These are phyloP conservation scores for Macrophya annulata DNA, from an alignment of 2,888 invertebrate species.

Conservation along the genomic window DNA sequence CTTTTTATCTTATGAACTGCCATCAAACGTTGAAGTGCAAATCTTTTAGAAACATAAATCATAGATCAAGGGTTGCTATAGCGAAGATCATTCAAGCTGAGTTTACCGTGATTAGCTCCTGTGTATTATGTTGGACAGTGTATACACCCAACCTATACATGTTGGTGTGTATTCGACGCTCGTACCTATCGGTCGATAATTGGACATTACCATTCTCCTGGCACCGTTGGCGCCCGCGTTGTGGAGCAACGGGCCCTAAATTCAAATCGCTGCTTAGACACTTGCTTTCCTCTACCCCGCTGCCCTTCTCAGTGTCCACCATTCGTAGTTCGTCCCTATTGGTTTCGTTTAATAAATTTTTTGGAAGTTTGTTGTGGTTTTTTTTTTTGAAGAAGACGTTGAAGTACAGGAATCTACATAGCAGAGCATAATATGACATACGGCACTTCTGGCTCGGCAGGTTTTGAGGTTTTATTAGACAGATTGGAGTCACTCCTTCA, in stretches of 20 bases:
- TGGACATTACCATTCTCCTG: constrained; percentile 64
- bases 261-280: constrained; percentile 59
- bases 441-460: not conserved
- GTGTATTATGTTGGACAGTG: not conserved
- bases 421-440: not conserved
- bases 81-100: not conserved
- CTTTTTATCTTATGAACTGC: not conserved
- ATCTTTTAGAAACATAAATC: not conserved
- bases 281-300: not conserved
- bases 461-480: not conserved
- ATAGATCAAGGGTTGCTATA: not conserved
- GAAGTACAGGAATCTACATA: not conserved
- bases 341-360: not conserved
- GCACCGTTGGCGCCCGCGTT: constrained; percentile 40
- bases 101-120: not conserved
- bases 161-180: not conserved
- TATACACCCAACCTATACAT: not conserved
- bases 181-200: constrained; percentile 56
- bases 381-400: not conserved
- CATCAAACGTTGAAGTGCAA: not conserved
- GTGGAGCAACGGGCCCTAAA: constrained; percentile 60
- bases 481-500: not conserved
- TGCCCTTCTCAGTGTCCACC: not conserved
- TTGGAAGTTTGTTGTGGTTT: not conserved
- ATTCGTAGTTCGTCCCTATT: not conserved